Percentiles rank a stretch among this genome's conserved stretches.
These are phyloP conservation scores for Blastobasis lacticolella DNA, from an alignment of 2,888 invertebrate species.

Conservation along the genomic window DNA sequence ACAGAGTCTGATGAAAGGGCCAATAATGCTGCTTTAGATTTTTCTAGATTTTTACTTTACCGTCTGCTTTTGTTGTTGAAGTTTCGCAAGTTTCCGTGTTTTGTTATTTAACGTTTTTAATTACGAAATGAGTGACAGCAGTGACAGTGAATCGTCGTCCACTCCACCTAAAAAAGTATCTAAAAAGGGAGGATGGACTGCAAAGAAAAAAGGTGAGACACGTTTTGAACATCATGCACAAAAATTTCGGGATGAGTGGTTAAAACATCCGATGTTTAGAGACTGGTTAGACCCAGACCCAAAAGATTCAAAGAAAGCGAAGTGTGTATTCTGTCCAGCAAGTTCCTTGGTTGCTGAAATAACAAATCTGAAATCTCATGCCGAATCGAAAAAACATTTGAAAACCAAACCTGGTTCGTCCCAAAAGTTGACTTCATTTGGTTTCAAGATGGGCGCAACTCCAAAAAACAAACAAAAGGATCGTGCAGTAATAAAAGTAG, in stretches of 20 bases:
- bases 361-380: not conserved
- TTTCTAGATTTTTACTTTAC: too few species aligned
- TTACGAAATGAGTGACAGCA: not conserved
- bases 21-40: too few species aligned
- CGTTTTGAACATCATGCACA: slow-evolving; percentile 9
- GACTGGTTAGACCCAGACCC: not conserved
- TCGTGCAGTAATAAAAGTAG: slow-evolving; percentile 19
- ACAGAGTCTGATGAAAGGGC: too few species aligned
- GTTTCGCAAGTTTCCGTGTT: not conserved
- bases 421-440: slow-evolving; percentile 3
- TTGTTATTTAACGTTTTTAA: not conserved
- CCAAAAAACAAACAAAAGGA: slow-evolving; percentile 17
- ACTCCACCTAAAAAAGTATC: slow-evolving; percentile 12
- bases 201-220: slow-evolving; percentile 11
- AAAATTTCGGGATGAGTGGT: slow-evolving; percentile 11
- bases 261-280: slow-evolving; percentile 13
- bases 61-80: not conserved
- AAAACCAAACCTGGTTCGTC: slow-evolving; percentile 3
- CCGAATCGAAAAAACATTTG: not conserved
- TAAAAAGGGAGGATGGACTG: slow-evolving; percentile 11
- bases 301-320: not conserved
- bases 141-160: not conserved
- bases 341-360: not conserved
- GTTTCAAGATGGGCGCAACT: slow-evolving; percentile 2
- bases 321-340: not conserved